Evolutionary conservation across 1,140 invertebrate genomes (phyloP).

Genomic region (Helicoverpa armigera): DNA sequence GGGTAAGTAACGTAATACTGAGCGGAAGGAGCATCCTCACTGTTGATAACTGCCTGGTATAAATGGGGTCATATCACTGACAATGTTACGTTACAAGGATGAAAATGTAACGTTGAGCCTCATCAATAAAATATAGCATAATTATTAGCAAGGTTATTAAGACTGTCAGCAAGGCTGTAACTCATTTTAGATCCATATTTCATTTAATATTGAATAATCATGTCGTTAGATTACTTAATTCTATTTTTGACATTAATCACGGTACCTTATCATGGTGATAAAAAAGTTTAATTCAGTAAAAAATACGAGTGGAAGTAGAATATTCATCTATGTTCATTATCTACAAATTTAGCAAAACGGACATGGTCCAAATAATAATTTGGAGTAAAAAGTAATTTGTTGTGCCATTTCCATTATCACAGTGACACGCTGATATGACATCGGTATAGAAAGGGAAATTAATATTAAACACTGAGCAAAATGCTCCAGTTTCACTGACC

Average conservation of each 20-base stretch:
- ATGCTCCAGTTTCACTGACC: constrained; percentile 17
- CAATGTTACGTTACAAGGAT: constrained; percentile 67
- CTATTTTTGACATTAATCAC: constrained; percentile 9
- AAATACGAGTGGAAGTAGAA: too few relatives aligned
- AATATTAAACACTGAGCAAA: constrained; percentile 20
- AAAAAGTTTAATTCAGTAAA: neutral
- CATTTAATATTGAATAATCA: neutral
- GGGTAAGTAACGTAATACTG: constrained; percentile 49
- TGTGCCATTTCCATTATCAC: constrained; percentile 33
- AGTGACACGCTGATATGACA: constrained; percentile 18
- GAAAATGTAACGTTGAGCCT: constrained; percentile 21
- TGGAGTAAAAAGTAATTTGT: constrained; percentile 6
- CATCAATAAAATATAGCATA: neutral
- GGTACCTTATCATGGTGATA: neutral
- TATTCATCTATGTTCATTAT: too few relatives aligned
- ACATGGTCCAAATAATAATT: neutral
- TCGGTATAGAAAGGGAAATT: neutral
- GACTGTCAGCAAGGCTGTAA: neutral
- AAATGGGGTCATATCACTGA: constrained; percentile 78
- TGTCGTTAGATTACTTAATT: neutral
- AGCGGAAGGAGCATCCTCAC: constrained; percentile 60
- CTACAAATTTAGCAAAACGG: neutral
- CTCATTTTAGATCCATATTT: neutral
- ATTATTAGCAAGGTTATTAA: too few relatives aligned
- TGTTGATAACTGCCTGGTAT: constrained; percentile 68